Evolutionary conservation across 2,113 vertebrate genomes (phyloP).

Genomic region (Axis porcinus): DNA sequence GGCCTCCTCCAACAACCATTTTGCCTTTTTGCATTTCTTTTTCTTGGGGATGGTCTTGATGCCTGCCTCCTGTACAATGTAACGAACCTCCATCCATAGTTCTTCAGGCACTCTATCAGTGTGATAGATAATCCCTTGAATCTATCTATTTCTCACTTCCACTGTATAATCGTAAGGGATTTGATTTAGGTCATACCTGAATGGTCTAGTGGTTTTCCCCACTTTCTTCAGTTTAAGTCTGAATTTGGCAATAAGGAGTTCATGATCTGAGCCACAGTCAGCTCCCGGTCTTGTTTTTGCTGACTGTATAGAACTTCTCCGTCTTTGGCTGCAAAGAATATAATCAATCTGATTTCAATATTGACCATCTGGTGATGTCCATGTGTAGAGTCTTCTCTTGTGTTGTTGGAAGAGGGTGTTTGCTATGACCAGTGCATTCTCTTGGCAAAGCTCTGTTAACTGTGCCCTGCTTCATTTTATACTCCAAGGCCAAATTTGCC

Average conservation of each 20-base stretch:
- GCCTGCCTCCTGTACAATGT: no score
- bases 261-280: background rate
- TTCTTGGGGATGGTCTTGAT: no score
- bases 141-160: background rate
- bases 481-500: background rate
- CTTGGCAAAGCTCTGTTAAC: background rate
- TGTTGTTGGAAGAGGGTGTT: background rate
- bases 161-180: background rate
- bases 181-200: background rate
- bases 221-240: background rate
- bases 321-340: background rate
- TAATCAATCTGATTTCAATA: background rate
- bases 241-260: background rate
- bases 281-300: background rate
- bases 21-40: no score
- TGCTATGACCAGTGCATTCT: background rate
- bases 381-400: background rate
- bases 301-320: background rate
- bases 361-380: background rate
- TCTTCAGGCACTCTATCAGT: background rate
- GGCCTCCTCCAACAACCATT: no score
- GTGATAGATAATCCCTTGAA: background rate
- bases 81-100: no score
- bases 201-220: background rate
- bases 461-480: background rate